Evolutionary conservation across 2,113 vertebrate genomes (phyloP).

Genomic region (Pedionomus torquatus): DNA sequence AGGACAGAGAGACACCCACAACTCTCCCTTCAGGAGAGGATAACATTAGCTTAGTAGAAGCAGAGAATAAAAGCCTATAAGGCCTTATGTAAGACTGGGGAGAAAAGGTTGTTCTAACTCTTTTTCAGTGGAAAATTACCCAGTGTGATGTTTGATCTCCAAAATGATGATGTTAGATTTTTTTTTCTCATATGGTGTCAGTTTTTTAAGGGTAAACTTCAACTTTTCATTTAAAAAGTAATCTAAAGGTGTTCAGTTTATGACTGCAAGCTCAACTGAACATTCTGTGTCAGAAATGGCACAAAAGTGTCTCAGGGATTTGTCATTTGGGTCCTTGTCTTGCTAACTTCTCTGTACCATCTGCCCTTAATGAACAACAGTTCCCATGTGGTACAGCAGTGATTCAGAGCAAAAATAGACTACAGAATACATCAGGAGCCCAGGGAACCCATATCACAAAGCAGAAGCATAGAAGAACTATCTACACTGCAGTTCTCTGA

Average conservation of each 20-base stretch:
- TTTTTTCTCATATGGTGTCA: background rate
- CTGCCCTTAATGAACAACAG: background rate
- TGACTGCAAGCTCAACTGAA: background rate
- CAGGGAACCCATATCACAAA: background rate
- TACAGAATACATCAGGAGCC: background rate
- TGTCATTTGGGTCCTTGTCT: background rate
- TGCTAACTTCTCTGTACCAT: background rate
- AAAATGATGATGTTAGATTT: background rate
- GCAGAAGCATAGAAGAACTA: background rate
- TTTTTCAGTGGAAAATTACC: background rate
- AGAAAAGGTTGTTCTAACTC: background rate
- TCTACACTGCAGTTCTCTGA: background rate
- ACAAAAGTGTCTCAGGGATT: slow-evolving; percentile 1
- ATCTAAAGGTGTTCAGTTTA: background rate
- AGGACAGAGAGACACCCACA: background rate
- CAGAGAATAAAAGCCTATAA: background rate
- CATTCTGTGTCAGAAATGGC: background rate
- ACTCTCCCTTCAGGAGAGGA: background rate
- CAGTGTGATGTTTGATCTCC: background rate
- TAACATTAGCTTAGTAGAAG: background rate
- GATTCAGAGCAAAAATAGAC: slow-evolving; percentile 7
- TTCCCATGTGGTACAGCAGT: background rate
- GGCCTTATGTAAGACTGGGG: background rate
- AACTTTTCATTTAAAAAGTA: background rate
- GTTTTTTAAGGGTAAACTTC: background rate